Base-by-base conservation (phyloP, 2,113 vertebrate genomes). In the Orthonyx spaldingii region DNA sequence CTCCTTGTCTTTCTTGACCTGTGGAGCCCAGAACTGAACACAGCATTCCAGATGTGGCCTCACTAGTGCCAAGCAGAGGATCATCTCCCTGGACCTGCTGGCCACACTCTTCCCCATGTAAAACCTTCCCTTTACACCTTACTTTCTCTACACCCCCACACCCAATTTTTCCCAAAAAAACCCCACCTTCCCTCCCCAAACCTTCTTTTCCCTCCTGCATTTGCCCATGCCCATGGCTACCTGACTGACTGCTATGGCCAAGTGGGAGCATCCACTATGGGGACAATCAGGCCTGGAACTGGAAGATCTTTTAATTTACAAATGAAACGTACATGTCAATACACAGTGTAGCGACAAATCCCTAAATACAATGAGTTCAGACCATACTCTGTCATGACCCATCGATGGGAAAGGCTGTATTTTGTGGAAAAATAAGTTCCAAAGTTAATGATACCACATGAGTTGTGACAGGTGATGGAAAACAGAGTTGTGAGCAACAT, bases 271-370 rank as follows among this genome's bases (percentile, higher is more conserved):
- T 35, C 49, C 47, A 49, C 41, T 56, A 2, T 13, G 27, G 49
- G 32, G 42, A 77, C 46, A 56, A 19, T 26, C 41, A 90, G 66
- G 56, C 42, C 56, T 84, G 64, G 42, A 77, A 56, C 0, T 49
- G 49, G 3, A 77, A 44, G 26, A 53, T 47, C 23, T 46, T 75
- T 97, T 95, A 96, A 97, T 93, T 94, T 64, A 82, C 65, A 93
- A 44, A 37, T 81, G 13, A 35, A 76, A 76, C 60, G 74, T 47
- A 85, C 1, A 1, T 26, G 17, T 60, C 65, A 68, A 63, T 84
- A 49, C 23, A 55, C 41, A 59, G 56, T 39, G n/a, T 2, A 72
- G 82, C 52, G 60, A 69, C 52, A 44, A 63, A 81, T 53, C 20
- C 30, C 44, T 91, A 44, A 57, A 59, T 14, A 33, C 2, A 6